phyloP scores from a whole-genome alignment of 1,140 invertebrate genomes.

The Drosophila jambulina region DNA sequence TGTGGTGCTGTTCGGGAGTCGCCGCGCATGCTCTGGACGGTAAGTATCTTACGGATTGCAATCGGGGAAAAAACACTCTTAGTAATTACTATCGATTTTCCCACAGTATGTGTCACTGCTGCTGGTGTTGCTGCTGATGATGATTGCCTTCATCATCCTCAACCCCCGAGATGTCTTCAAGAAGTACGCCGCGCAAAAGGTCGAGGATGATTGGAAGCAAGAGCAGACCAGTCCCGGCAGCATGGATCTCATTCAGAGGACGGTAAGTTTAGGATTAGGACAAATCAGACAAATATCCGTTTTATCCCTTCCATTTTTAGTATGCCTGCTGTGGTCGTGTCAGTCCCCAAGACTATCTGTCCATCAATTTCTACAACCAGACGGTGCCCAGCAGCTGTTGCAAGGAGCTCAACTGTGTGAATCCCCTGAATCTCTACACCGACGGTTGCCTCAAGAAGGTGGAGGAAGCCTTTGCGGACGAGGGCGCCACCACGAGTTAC shows the following conservation, averaged over 20 bases:
- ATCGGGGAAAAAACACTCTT: background rate
- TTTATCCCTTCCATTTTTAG: slow-evolving; percentile 80
- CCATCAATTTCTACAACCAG: slow-evolving; percentile 50
- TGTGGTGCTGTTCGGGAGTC: slow-evolving; percentile 93
- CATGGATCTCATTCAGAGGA: slow-evolving; percentile 71
- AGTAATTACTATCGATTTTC: slow-evolving; percentile 12
- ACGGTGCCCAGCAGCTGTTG: slow-evolving; percentile 85
- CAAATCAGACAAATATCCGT: background rate
- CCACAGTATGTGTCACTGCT: slow-evolving; percentile 67
- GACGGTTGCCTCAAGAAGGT: slow-evolving; percentile 85
- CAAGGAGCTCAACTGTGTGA: slow-evolving; percentile 63
- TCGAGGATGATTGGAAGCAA: slow-evolving; percentile 60
- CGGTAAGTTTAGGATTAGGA: slow-evolving; percentile 31
- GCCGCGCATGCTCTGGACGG: slow-evolving; percentile 92
- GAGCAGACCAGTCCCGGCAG: slow-evolving; percentile 64
- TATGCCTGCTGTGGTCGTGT: slow-evolving; percentile 88
- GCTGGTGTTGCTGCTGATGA: slow-evolving; percentile 60
- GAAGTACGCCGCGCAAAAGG: slow-evolving; percentile 61
- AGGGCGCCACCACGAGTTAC: slow-evolving; percentile 84
- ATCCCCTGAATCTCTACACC: slow-evolving; percentile 81
- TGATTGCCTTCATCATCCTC: slow-evolving; percentile 59
- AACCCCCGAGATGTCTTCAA: slow-evolving; percentile 65
- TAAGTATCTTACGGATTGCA: slow-evolving; percentile 82
- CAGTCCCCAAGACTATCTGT: slow-evolving; percentile 85
- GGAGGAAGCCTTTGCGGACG: slow-evolving; percentile 85